phyloP scores from a whole-genome alignment of 1,140 invertebrate genomes.

The Dinoponera quadriceps region DNA sequence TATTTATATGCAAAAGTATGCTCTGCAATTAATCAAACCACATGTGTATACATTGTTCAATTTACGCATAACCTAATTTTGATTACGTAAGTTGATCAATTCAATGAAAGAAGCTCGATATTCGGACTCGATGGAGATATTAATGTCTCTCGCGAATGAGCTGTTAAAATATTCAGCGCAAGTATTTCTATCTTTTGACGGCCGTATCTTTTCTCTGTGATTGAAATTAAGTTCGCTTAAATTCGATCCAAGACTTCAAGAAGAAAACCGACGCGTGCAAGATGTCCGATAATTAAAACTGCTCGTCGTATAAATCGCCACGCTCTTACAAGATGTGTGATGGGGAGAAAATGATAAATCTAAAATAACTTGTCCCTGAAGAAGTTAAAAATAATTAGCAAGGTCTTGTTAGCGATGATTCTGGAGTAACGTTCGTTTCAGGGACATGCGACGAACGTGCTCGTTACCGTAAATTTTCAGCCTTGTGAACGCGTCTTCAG shows the following conservation, averaged over 20 bases:
- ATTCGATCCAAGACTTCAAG: neutral
- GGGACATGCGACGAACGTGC: conserved; percentile 25
- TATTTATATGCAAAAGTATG: too few relatives aligned
- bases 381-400: conserved; percentile 53
- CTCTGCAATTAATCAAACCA: too few relatives aligned
- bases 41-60: too few relatives aligned
- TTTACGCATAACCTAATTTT: neutral
- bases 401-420: conserved; percentile 42
- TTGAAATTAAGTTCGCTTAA: neutral
- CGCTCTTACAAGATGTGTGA: neutral
- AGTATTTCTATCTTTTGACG: neutral
- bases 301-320: neutral
- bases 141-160: neutral
- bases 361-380: conserved; percentile 54
- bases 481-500: neutral
- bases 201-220: neutral
- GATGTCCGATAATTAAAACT: conserved; percentile 27
- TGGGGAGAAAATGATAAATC: conserved; percentile 46
- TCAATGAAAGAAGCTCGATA: neutral
- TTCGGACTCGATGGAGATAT: neutral
- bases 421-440: conserved; percentile 35
- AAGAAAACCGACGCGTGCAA: neutral
- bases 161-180: neutral
- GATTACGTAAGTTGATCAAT: neutral
- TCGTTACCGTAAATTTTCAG: conserved; percentile 16